Conservation (phyloP, 2,113 vertebrate genomes). For the Climacteris rufus region DNA sequence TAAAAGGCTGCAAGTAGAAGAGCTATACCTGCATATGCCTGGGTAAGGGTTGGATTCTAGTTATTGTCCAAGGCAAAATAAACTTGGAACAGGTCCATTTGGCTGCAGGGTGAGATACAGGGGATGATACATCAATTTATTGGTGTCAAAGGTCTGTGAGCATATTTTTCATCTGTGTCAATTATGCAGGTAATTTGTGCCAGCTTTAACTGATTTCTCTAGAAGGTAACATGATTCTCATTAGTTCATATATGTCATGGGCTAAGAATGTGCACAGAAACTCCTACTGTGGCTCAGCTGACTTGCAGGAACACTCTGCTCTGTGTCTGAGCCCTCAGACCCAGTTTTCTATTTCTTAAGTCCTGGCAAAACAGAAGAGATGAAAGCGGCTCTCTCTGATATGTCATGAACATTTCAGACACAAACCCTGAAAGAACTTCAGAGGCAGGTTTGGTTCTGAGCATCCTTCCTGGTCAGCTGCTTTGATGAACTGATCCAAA, state of each 20-base stretch:
- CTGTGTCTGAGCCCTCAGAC: background rate
- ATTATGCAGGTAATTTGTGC: background rate
- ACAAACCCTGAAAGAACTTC: background rate
- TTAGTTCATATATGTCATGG: background rate
- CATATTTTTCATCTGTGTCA: background rate
- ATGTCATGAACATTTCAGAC: background rate
- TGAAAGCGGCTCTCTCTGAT: background rate
- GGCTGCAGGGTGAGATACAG: background rate
- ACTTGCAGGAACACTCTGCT: background rate
- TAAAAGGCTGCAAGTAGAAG: background rate
- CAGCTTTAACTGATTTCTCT: background rate
- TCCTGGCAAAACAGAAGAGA: background rate
- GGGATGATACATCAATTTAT: background rate
- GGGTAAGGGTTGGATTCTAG: background rate
- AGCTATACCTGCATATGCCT: background rate
- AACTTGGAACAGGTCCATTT: background rate
- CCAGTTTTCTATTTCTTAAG: background rate
- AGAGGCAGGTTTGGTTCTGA: background rate
- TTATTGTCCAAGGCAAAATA: background rate
- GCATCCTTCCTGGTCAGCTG: background rate
- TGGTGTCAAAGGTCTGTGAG: background rate
- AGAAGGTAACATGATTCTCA: background rate
- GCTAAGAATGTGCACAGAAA: constrained; percentile 1
- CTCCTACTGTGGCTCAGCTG: constrained; percentile 23
- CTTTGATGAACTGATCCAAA: constrained; percentile 10